Evolutionary conservation across 2,888 invertebrate genomes (phyloP), one percentile per base, ranked within the genome.

Genomic region (Parochlus steinenii): DNA sequence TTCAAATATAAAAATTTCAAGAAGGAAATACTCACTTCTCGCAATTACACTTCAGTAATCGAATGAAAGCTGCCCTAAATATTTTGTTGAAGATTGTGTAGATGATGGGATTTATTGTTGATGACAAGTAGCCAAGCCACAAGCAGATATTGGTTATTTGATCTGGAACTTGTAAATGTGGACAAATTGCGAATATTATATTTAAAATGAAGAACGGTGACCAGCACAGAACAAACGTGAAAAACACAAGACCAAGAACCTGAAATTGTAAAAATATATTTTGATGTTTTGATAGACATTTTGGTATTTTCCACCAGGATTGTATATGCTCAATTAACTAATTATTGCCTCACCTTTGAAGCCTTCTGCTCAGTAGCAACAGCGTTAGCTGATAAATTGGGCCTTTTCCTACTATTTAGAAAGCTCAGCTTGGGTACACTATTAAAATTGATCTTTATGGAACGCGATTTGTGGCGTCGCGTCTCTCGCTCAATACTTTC

Each of bases 281-380:
- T n/a, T n/a, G n/a, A n/a, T n/a, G n/a, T n/a, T n/a, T n/a, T n/a
- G n/a, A n/a, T n/a, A n/a, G n/a, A n/a, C n/a, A n/a, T n/a, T n/a
- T n/a, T n/a, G n/a, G n/a, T n/a, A n/a, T n/a, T n/a, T n/a, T n/a
- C n/a, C n/a, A n/a, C n/a, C n/a, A n/a, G n/a, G n/a, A n/a, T n/a
- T n/a, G n/a, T n/a, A n/a, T n/a, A n/a, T n/a, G n/a, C n/a, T n/a
- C n/a, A n/a, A n/a, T n/a, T n/a, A n/a, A n/a, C n/a, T n/a, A n/a
- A n/a, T 30, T 4, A 30, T 16, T 32, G 16, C 23, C 28, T 35
- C 30, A 58, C 58, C 61, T 92, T 90, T 37, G 89, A 87, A 2
- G 93, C 93, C 53, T 92, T 93, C 55, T 92, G 90, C 55, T 95
- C 90, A 19, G 80, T 81, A n/a, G 80, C 80, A 3, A 83, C 82